Percentiles rank a stretch among this genome's conserved stretches.
Conservation (phyloP, 2,113 vertebrate genomes). For the Proterorhinus semilunaris region DNA sequence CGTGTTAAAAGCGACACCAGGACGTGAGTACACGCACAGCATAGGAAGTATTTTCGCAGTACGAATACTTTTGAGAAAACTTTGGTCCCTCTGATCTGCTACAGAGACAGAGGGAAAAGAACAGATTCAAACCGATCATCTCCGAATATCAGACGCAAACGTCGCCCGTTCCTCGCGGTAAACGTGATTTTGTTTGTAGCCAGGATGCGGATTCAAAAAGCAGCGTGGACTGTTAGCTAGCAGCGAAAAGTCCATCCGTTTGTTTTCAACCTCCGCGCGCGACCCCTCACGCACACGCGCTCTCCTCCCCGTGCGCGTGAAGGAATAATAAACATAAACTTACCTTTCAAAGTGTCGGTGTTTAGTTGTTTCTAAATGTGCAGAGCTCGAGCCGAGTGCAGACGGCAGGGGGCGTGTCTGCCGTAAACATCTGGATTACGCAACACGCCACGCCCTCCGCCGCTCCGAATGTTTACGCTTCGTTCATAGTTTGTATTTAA, state of each 20-base stretch:
- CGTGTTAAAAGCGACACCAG: too few relatives aligned
- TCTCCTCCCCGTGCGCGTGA: neutral
- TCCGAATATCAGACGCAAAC: too few relatives aligned
- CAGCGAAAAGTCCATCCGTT: too few relatives aligned
- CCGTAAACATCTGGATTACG: neutral
- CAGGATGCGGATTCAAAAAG: neutral
- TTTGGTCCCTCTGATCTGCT: too few relatives aligned
- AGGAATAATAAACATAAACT: neutral
- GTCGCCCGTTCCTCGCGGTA: neutral
- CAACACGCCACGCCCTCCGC: constrained; percentile 5
- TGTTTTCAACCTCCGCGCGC: neutral
- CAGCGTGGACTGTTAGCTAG: neutral
- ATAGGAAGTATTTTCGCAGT: too few relatives aligned
- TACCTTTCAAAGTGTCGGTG: neutral
- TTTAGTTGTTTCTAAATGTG: neutral
- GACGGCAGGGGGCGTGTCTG: constrained; percentile 13
- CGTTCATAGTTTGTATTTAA: too few relatives aligned
- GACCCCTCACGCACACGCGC: too few relatives aligned
- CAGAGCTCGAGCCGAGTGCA: too few relatives aligned
- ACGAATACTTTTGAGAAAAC: too few relatives aligned
- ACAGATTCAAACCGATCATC: too few relatives aligned
- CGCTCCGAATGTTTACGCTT: neutral
- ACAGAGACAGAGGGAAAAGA: too few relatives aligned
- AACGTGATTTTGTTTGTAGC: neutral
- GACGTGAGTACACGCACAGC: too few relatives aligned